Conservation (phyloP, 2,113 vertebrate genomes). For the Tamias sibiricus region DNA sequence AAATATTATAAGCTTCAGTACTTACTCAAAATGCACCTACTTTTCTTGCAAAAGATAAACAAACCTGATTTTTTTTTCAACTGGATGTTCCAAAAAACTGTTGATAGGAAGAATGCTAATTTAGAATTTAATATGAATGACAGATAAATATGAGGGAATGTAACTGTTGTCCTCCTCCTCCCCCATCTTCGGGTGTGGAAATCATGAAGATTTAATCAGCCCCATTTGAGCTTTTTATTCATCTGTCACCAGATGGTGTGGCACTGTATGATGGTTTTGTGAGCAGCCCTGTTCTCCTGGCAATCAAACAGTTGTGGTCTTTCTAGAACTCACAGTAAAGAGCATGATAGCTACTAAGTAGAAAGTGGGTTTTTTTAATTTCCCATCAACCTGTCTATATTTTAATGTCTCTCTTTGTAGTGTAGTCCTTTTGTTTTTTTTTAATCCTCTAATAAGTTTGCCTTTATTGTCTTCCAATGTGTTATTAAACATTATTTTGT, state of each 20-base stretch:
- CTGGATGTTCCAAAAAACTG: neutral
- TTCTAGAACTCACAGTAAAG: slow-evolving; percentile 42
- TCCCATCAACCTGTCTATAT: slow-evolving; percentile 63
- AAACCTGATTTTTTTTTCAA: neutral
- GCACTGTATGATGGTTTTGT: neutral
- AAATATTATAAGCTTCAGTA: slow-evolving; percentile 6
- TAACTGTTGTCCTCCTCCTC: neutral
- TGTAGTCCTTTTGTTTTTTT: neutral
- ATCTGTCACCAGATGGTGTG: slow-evolving; percentile 75
- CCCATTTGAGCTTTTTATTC: slow-evolving; percentile 48
- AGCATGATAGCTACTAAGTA: slow-evolving; percentile 29
- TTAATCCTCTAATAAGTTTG: neutral
- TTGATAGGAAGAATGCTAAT: neutral
- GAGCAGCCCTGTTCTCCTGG: neutral
- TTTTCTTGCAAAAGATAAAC: slow-evolving; percentile 14
- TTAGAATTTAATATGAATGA: neutral
- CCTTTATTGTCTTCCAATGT: slow-evolving; percentile 48
- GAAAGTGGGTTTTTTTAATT: slow-evolving; percentile 59
- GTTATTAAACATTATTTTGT: slow-evolving; percentile 61
- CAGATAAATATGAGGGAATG: neutral
- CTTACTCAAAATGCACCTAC: neutral
- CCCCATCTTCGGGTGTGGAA: neutral
- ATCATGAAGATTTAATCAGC: slow-evolving; percentile 35
- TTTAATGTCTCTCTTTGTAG: slow-evolving; percentile 53
- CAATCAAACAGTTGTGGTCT: slow-evolving; percentile 51